Evolutionary conservation across 2,797 vertebrate genomes (phyloP).

Genomic region (Hippopotamyrus pictus): DNA sequence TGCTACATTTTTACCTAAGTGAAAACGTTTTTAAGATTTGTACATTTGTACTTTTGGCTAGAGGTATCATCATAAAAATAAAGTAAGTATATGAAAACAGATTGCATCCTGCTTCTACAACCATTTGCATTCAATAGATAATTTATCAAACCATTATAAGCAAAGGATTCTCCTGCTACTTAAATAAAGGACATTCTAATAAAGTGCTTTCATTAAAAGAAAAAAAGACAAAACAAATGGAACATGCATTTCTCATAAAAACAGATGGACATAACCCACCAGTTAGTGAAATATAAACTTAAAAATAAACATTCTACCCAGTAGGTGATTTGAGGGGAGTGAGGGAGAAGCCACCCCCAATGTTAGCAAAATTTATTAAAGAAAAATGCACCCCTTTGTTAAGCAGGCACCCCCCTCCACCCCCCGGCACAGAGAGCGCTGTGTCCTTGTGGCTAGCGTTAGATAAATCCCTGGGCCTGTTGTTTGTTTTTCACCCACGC

Average conservation of each 20-base stretch:
- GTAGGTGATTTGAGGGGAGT: neutral
- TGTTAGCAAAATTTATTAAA: neutral
- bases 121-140: neutral
- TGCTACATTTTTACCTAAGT: neutral
- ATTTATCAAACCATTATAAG: neutral
- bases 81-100: neutral
- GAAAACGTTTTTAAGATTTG: neutral
- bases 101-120: neutral
- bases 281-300: neutral
- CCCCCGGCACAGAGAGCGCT: neutral
- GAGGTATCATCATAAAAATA: neutral
- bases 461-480: neutral
- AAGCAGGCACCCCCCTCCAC: neutral
- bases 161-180: neutral
- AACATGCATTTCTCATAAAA: neutral
- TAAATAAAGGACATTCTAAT: neutral
- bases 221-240: neutral
- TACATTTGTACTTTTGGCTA: neutral
- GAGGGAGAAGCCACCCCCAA: neutral
- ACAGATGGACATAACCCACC: neutral
- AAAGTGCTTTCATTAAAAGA: neutral
- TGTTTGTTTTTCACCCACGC: neutral
- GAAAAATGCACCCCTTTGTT: neutral
- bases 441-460: neutral
- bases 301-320: neutral